Percentiles rank a stretch among this genome's conserved stretches.
These are phyloP conservation scores for Drosophila kambysellisi DNA, from an alignment of 2,888 invertebrate genomes.

Conservation along the genomic window DNA sequence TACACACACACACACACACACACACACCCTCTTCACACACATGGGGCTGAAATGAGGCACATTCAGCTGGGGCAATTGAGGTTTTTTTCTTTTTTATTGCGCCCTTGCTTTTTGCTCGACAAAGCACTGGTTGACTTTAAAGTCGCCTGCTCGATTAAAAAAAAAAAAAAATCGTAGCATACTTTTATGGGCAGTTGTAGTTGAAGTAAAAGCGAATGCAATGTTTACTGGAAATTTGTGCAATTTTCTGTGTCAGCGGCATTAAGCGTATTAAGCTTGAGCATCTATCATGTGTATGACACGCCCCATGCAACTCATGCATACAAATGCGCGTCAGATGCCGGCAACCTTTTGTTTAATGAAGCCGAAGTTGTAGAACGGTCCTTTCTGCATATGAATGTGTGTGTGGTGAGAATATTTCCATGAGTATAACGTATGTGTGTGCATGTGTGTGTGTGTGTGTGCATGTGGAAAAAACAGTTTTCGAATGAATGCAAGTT, in stretches of 20 bases:
- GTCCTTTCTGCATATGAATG: conserved; percentile 13
- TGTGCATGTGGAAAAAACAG: conserved; percentile 75
- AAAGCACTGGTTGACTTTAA: conserved; percentile 29
- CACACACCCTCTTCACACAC: conserved; percentile 6
- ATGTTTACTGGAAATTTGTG: conserved; percentile 44
- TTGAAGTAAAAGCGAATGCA: conserved; percentile 36
- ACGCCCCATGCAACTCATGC: conserved; percentile 39
- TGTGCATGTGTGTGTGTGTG: conserved; percentile 8
- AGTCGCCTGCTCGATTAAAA: conserved; percentile 8
- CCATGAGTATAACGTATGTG: not conserved
- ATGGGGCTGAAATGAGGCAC: conserved; percentile 51
- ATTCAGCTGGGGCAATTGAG: conserved; percentile 64
- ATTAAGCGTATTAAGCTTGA: conserved; percentile 68
- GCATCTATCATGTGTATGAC: conserved; percentile 42
- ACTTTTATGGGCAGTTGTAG: conserved; percentile 39
- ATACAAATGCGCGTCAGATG: conserved; percentile 60
- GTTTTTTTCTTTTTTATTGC: conserved; percentile 26
- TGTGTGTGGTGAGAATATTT: conserved; percentile 1
- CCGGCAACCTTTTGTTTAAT: conserved; percentile 72
- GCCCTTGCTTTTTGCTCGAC: conserved; percentile 22
- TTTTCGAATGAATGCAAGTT: conserved; percentile 79
- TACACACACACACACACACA: not conserved
- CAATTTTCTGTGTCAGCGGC: conserved; percentile 30
- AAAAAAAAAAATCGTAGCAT: conserved; percentile 25
- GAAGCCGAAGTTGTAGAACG: conserved; percentile 72